phyloP scores from a whole-genome alignment of 2,888 invertebrate genomes.

The Rhamphomyia laevipes region DNA sequence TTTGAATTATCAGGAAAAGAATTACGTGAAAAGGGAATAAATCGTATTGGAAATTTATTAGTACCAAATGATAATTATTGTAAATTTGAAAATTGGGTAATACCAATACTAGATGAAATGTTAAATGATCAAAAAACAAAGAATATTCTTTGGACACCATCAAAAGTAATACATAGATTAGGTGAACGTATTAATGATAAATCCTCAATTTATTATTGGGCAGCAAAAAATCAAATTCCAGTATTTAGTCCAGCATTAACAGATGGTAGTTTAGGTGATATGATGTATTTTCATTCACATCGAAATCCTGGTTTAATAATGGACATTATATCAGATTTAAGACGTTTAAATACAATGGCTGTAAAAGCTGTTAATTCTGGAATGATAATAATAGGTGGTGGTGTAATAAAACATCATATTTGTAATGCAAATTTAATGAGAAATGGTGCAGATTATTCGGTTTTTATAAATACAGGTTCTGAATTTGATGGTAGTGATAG shows the following conservation, averaged over 20 bases:
- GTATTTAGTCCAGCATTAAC: constrained; percentile 96
- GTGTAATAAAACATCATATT: constrained; percentile 97
- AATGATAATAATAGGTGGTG: constrained; percentile 93
- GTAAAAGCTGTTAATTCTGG: constrained; percentile 89
- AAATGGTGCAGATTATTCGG: constrained; percentile 92
- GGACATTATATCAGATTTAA: constrained; percentile 86
- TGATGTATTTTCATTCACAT: constrained; percentile 98
- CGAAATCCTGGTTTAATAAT: constrained; percentile 83
- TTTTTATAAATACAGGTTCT: constrained; percentile 88
- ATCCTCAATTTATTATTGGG: constrained; percentile 94
- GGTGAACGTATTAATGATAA: constrained; percentile 85
- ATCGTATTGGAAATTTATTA: constrained; percentile 75
- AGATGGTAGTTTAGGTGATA: constrained; percentile 94
- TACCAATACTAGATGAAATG: constrained; percentile 86
- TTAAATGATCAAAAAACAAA: constrained; percentile 70
- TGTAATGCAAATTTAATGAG: constrained; percentile 99
- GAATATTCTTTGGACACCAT: constrained; percentile 79
- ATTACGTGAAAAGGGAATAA: constrained; percentile 74
- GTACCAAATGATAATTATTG: constrained; percentile 99
- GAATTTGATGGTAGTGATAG: constrained; percentile 98
- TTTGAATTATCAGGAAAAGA: constrained; percentile 71
- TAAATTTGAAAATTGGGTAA: constrained; percentile 90
- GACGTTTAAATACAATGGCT: constrained; percentile 84
- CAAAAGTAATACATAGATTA: constrained; percentile 64
- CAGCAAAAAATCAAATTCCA: constrained; percentile 91